A percentile compares a stretch with the other conserved stretches of the same genome.
Evolutionary conservation across 2,797 vertebrate genomes (phyloP).

Genomic region (Chelmon rostratus): DNA sequence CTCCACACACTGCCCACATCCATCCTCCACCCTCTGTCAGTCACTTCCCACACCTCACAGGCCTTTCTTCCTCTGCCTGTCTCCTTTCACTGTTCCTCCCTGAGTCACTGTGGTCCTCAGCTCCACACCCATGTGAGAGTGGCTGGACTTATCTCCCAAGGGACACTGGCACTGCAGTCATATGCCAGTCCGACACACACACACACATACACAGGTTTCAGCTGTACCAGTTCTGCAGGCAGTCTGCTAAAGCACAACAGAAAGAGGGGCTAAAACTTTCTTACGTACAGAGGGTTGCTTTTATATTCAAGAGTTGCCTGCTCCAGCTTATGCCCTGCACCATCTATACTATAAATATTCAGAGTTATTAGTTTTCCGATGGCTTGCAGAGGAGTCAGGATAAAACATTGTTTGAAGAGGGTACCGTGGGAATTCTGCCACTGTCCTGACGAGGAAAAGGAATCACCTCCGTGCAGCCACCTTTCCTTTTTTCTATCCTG

Average conservation of each 20-base stretch:
- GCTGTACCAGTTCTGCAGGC: constrained; percentile 17
- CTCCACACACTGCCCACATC: constrained; percentile 2
- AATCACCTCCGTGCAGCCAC: not conserved
- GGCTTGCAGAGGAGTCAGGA: constrained; percentile 3
- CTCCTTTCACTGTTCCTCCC: constrained; percentile 1
- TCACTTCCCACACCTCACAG: constrained; percentile 29
- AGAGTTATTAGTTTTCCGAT: constrained; percentile 33
- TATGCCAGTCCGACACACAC: constrained; percentile 1
- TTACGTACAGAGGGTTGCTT: not conserved
- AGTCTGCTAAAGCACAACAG: constrained; percentile 2
- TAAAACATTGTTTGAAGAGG: constrained; percentile 20
- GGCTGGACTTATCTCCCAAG: constrained; percentile 28
- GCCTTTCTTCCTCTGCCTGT: constrained; percentile 6
- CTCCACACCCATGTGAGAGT: constrained; percentile 14
- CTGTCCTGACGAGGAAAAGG: constrained; percentile 2
- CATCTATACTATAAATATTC: constrained; percentile 22
- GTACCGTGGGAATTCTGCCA: constrained; percentile 16
- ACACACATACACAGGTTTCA: constrained; percentile 10
- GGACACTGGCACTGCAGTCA: constrained; percentile 26
- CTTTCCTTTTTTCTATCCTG: not conserved
- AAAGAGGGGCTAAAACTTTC: not conserved
- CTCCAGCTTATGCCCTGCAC: constrained; percentile 6
- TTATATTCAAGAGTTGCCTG: constrained; percentile 11
- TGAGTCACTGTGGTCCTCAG: constrained; percentile 11
- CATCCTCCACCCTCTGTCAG: constrained; percentile 15